These are phyloP conservation scores for Drymodes brunneopygia DNA, from an alignment of 2,113 vertebrate genomes.

Conservation along the genomic window DNA sequence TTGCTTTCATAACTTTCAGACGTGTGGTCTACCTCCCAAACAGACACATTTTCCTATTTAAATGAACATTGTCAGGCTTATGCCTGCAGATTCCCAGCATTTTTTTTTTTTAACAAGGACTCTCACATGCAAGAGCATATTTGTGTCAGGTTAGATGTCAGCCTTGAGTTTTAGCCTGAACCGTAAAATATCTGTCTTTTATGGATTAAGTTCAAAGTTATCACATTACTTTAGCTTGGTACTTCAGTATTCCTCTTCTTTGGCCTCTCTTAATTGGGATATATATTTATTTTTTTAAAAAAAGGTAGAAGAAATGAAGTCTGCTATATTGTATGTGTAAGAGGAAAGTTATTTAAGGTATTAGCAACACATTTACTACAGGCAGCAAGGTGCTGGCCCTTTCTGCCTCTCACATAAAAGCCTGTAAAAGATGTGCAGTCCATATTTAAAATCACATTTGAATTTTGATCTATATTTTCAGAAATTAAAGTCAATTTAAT, in stretches of 20 bases:
- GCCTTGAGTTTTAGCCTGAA: constrained; percentile 39
- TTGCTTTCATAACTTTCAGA: constrained; percentile 57
- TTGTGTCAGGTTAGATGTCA: constrained; percentile 37
- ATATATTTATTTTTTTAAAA: not conserved
- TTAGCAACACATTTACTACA: fast-evolving
- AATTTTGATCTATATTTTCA: not conserved
- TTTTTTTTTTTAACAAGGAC: not conserved
- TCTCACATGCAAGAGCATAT: not conserved
- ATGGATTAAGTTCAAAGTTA: constrained; percentile 46
- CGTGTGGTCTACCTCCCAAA: constrained; percentile 29
- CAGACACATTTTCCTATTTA: constrained; percentile 19
- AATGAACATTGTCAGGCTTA: constrained; percentile 23
- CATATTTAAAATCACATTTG: not conserved
- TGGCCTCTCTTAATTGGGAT: not conserved
- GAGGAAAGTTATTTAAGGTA: not conserved
- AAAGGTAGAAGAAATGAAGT: not conserved
- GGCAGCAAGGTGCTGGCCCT: not conserved
- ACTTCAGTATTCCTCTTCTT: not conserved
- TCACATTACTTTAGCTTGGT: not conserved
- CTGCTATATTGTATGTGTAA: not conserved
- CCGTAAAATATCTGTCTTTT: constrained; percentile 14
- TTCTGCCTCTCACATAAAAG: not conserved
- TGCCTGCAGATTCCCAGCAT: constrained; percentile 35
- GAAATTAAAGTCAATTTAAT: not conserved
- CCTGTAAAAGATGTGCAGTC: not conserved